Evolutionary conservation across 2,113 vertebrate genomes (phyloP).

Genomic region (Crotalus viridis): DNA sequence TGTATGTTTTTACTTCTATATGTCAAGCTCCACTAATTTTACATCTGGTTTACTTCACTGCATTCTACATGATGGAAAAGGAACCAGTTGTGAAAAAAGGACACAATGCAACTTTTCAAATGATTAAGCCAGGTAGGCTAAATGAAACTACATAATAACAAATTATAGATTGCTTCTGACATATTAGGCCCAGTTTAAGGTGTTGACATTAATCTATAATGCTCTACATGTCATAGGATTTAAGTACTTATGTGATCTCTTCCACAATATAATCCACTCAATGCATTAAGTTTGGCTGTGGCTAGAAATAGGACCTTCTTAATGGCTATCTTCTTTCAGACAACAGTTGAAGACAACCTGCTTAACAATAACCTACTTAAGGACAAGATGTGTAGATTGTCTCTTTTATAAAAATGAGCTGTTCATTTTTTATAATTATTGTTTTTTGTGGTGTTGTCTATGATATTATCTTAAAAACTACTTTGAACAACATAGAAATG

Average conservation of each 20-base stretch:
- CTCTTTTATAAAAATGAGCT: not conserved
- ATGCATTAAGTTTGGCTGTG: not conserved
- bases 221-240: not conserved
- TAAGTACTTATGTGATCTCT: not conserved
- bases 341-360: not conserved
- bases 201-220: not conserved
- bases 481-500: not conserved
- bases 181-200: not conserved
- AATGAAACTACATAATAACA: not conserved
- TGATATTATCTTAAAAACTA: not conserved
- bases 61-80: not conserved
- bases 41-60: not conserved
- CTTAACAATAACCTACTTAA: not conserved
- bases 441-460: not conserved
- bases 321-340: not conserved
- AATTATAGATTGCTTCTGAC: not conserved
- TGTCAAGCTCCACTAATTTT: not conserved
- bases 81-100: not conserved
- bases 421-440: not conserved
- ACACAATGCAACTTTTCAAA: not conserved
- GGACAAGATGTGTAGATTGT: not conserved
- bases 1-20: not conserved
- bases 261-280: not conserved
- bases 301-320: not conserved
- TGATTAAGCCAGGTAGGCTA: not conserved